Evolutionary conservation across 2,113 vertebrate genomes (phyloP), one percentile per base, ranked within the genome.

Genomic region (Catagonus wagneri): DNA sequence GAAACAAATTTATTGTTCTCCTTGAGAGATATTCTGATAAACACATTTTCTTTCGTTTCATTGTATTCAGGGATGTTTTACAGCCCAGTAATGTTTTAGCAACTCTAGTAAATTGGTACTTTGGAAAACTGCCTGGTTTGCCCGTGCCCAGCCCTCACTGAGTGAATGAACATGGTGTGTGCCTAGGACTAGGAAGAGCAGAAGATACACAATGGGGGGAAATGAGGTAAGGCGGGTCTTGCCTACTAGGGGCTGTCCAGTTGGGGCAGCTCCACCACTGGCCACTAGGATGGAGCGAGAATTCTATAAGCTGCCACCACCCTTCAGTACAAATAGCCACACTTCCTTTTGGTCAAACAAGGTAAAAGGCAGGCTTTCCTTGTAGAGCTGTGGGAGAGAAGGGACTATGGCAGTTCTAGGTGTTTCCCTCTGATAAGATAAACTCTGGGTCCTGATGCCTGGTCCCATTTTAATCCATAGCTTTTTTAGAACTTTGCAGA

Each of bases 361-460:
- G 54, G 22, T 44, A 86, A 34, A 63, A 93, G 44, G 7, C 32
- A 61, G 13, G 16, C 15, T 87, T 34, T 83, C n/a, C 56, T 74
- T 54, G 22, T 7, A 34, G 36, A 72, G 71, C 81, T 27, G 54
- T 69, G 68, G 50, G 16, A 78, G 17, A 50, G 72, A 68, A 71
- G 72, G 32, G 52, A 75, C 11, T 29, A 22, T 14, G 9, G 44
- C 29, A 34, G n/a, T 27, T 66, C 52, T 95, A 74, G 76, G 76
- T 90, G 79, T 89, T 93, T 94, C 74, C 78, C 39, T 90, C 98
- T 92, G 96, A 96, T 97, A 95, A 96, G 89, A 92, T 97, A 97
- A 93, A 97, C 83, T 97, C 1, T 94, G 93, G 97, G 94, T 95
- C 85, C 96, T 95, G 93, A 85, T 39, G 52, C 90, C 97, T 97